Base-by-base conservation (phyloP, 2,888 invertebrate genomes). In the Adela reaumurella region DNA sequence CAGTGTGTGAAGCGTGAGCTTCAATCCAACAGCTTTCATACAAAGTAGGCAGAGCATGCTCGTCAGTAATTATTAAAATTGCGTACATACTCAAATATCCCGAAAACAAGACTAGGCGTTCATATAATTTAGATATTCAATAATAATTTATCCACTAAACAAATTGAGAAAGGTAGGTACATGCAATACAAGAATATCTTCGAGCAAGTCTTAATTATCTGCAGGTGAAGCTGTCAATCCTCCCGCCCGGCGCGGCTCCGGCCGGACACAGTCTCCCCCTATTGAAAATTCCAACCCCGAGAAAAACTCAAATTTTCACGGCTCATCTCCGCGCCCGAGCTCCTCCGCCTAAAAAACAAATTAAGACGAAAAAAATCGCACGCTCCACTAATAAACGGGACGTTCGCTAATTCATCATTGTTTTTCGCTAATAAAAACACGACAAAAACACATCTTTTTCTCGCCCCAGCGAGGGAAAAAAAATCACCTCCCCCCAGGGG, bases 401-500 rank as follows among this genome's bases (percentile, higher is more conserved):
- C 62, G 64, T 67, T 63, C 66, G 61, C 65, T 70, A 72, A 74
- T 73, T 72, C 70, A 70, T 74, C 70, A 73, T 70, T 72, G 74
- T 72, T 70, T 67, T 68, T 69, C 62, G 65, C 67, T 69, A 71
- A 72, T 71, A 72, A 74, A 74, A 71, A 74, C 70, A 72, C 63
- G 73, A 70, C 68, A 65, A 64, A 66, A 67, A 69, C 70, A 73
- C 61, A 57, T 64, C 62, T 62, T 58, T 54, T 56, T 57, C 57
- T 49, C 50, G 53, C 47, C 57, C 46, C 50, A 50, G 43, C 52
- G 46, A n/a, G 51, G 35, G 41, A n/a, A 35, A 51, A 49, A 47
- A 49, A 46, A 47, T 50, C 47, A 19, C 48, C 46, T n/a, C 49
- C 47, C 49, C 17, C 46, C 29, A 4, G 46, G 19, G 46, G 42